Evolutionary conservation across 2,113 vertebrate genomes (phyloP).

Genomic region (Toxostoma redivivum): DNA sequence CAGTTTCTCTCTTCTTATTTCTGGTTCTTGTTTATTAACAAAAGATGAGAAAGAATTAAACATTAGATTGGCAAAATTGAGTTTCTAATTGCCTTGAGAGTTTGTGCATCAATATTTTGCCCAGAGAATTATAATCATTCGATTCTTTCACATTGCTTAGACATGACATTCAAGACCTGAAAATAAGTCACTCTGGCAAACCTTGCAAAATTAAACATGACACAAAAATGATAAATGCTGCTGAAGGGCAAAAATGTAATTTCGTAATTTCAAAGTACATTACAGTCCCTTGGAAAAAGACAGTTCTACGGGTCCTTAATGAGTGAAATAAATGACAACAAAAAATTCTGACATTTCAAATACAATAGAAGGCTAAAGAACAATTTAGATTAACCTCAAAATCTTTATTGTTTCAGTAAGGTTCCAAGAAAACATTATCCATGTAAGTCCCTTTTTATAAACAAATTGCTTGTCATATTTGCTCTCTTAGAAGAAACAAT

Average conservation of each 20-base stretch:
- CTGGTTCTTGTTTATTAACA: background rate
- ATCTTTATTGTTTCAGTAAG: background rate
- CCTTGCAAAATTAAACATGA: background rate
- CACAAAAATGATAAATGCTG: background rate
- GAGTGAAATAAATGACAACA: background rate
- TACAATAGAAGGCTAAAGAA: background rate
- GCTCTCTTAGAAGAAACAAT: background rate
- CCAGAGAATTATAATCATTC: background rate
- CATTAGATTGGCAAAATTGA: background rate
- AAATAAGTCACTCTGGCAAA: background rate
- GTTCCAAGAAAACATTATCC: background rate
- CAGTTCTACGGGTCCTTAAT: background rate
- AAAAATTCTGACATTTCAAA: background rate
- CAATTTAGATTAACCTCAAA: background rate
- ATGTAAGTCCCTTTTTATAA: background rate
- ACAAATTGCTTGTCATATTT: background rate
- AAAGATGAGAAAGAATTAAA: slow-evolving; percentile 4
- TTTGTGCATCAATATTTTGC: background rate
- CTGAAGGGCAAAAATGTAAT: background rate
- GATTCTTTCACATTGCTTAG: background rate
- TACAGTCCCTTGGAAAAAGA: background rate
- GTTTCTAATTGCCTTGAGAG: background rate
- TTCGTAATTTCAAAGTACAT: background rate
- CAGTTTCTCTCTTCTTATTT: background rate
- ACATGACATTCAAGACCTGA: background rate